A percentile compares a stretch with the other conserved stretches of the same genome.
These are phyloP conservation scores for Chiridota heheva DNA, from an alignment of 35 echinoderm and acorn worm genomes.

Conservation along the genomic window DNA sequence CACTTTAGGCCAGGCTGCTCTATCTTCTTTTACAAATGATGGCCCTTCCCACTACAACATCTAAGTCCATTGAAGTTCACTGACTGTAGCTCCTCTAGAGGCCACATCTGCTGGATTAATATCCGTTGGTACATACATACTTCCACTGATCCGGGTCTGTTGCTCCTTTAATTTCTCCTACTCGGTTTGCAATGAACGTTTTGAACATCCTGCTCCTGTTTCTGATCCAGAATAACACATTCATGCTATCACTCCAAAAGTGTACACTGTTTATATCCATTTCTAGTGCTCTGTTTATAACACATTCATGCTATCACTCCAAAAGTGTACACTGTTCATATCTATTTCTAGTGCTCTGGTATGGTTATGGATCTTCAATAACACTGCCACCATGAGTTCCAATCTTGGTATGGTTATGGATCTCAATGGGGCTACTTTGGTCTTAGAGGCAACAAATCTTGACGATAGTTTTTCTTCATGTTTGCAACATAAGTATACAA, in stretches of 20 bases:
- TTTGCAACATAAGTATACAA: background rate
- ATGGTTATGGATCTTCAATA: background rate
- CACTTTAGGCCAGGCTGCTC: slow-evolving; percentile 11
- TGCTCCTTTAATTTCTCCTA: background rate
- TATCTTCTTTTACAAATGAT: background rate
- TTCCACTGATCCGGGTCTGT: background rate
- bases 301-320: no score
- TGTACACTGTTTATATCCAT: background rate
- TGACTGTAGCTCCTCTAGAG: no score
- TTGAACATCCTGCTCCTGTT: no score
- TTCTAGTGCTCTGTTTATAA: background rate
- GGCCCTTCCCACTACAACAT: slow-evolving; percentile 19
- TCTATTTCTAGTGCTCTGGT: background rate
- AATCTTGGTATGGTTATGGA: slow-evolving; percentile 9
- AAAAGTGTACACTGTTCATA: background rate
- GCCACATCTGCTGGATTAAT: background rate
- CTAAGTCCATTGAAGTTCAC: no score
- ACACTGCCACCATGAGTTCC: slow-evolving; percentile 4
- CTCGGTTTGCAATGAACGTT: background rate
- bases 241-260: slow-evolving; percentile 24
- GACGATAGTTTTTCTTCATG: background rate
- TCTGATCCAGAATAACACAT: no score
- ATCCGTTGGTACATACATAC: background rate
- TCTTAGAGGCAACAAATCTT: background rate
- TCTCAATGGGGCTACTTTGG: slow-evolving; percentile 11